A percentile compares a stretch with the other conserved stretches of the same genome.
Evolutionary conservation across 1,140 invertebrate genomes (phyloP).

Genomic region (fruit fly (Drosophila melanogaster)): Release_6_plus_ISO1_MT NT_033777.3:8143001-8143500

Average conservation of each 20-base stretch:
- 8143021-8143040: slow-evolving; percentile 78
- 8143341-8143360: slow-evolving; percentile 74
- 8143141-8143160: slow-evolving; percentile 54
- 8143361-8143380: slow-evolving; percentile 69
- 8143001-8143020: slow-evolving; percentile 73
- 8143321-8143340: slow-evolving; percentile 82
- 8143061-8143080: slow-evolving; percentile 77
- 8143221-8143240: slow-evolving; percentile 84
- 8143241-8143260: slow-evolving; percentile 25
- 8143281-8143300: slow-evolving; percentile 23
- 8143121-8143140: slow-evolving; percentile 82
- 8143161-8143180: slow-evolving; percentile 20
- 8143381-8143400: slow-evolving; percentile 65
- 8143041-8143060: slow-evolving; percentile 73
- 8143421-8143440: slow-evolving; percentile 43
- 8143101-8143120: slow-evolving; percentile 67
- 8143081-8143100: slow-evolving; percentile 33
- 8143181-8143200: slow-evolving; percentile 54
- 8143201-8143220: slow-evolving; percentile 83
- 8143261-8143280: slow-evolving; percentile 7
- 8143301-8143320: slow-evolving; percentile 79
- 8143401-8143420: slow-evolving; percentile 61
- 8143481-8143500: slow-evolving; percentile 82
- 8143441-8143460: slow-evolving; percentile 34
- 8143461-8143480: slow-evolving; percentile 69